Conservation (phyloP, 1,140 invertebrate species). For the Aricia agestis region DNA sequence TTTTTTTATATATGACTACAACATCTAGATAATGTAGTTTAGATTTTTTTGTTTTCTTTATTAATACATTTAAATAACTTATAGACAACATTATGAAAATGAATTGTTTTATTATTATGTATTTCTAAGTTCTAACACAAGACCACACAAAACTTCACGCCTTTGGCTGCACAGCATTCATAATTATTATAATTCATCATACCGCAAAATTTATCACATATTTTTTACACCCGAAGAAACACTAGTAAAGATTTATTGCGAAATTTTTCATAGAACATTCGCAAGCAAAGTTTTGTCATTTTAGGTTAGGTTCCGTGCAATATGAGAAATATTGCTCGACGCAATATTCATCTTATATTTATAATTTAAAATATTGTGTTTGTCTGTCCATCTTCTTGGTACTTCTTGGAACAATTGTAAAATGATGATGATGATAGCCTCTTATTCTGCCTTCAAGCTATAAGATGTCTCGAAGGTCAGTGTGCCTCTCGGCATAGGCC, state of each 20-base stretch:
- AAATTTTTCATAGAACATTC: slow-evolving; percentile 13
- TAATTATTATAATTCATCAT: slow-evolving; percentile 12
- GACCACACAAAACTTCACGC: not conserved
- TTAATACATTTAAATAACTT: no score
- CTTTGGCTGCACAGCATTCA: not conserved
- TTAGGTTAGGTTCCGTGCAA: not conserved
- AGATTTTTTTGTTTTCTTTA: no score
- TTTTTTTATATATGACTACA: no score
- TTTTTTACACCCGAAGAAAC: slow-evolving; percentile 14
- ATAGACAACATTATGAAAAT: not conserved
- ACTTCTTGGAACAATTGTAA: no score
- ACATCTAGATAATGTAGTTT: no score
- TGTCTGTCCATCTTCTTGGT: no score
- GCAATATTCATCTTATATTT: no score
- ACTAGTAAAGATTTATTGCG: slow-evolving; percentile 13
- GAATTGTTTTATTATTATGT: not conserved
- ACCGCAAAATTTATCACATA: slow-evolving; percentile 14
- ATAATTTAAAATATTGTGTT: no score
- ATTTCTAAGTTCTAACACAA: not conserved
- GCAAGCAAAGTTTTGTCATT: not conserved
- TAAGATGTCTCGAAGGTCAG: no score
- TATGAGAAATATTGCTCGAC: not conserved
- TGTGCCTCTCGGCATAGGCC: no score
- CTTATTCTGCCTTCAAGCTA: no score
- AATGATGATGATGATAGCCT: no score